Conservation (phyloP, 2,113 vertebrate genomes). For the Ceratotherium simum region DNA sequence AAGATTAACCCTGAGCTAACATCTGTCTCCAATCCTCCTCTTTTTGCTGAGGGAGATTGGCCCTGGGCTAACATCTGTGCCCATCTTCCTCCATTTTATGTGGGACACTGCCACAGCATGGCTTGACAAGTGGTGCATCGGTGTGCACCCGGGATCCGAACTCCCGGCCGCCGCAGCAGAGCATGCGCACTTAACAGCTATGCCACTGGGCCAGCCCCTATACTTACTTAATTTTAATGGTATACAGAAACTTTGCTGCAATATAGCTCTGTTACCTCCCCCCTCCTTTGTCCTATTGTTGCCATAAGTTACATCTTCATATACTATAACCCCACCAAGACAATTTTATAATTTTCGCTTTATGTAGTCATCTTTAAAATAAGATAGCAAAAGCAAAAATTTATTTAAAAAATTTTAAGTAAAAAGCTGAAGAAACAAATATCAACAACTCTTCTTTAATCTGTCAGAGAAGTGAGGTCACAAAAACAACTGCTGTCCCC, state of each 20-base stretch:
- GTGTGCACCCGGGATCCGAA: too few species aligned
- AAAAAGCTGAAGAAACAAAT: not conserved
- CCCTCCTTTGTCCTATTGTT: not conserved
- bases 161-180: too few species aligned
- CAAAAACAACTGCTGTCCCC: not conserved
- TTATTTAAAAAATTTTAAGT: not conserved
- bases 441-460: not conserved
- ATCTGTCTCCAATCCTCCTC: too few species aligned
- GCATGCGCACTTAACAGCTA: too few species aligned
- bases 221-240: not conserved
- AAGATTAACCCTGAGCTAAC: too few species aligned
- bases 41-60: too few species aligned
- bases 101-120: too few species aligned
- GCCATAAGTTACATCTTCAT: not conserved
- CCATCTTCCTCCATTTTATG: too few species aligned
- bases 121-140: too few species aligned
- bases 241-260: not conserved
- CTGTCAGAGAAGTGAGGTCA: not conserved
- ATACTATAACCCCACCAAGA: not conserved
- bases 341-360: not conserved
- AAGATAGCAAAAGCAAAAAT: not conserved
- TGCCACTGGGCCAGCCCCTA: not conserved
- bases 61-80: too few species aligned
- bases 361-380: not conserved
- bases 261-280: not conserved